These are phyloP conservation scores for Diabrotica virgifera DNA, from an alignment of 1,140 invertebrate species.

Conservation along the genomic window DNA sequence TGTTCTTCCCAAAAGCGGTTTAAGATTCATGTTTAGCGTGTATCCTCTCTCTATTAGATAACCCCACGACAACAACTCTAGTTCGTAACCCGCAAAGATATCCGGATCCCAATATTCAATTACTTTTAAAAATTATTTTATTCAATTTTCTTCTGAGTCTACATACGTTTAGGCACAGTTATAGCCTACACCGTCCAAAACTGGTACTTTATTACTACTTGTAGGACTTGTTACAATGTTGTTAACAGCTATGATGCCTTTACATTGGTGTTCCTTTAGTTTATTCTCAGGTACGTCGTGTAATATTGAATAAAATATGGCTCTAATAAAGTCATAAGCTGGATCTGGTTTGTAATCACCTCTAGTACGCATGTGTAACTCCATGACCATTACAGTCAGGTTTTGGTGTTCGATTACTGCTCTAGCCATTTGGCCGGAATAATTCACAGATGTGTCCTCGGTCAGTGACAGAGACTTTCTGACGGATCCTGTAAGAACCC, in stretches of 20 bases:
- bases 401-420: slow-evolving; percentile 70
- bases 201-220: slow-evolving; percentile 10
- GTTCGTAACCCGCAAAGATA: slow-evolving; percentile 94
- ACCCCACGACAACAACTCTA: slow-evolving; percentile 93
- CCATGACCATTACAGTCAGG: slow-evolving; percentile 78
- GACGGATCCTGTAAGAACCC: not conserved
- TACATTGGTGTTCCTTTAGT: slow-evolving; percentile 15
- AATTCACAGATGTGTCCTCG: slow-evolving; percentile 22
- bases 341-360: slow-evolving; percentile 81
- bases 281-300: slow-evolving; percentile 58
- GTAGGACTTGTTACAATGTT: slow-evolving; percentile 14
- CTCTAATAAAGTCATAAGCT: slow-evolving; percentile 72
- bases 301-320: slow-evolving; percentile 79
- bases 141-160: slow-evolving; percentile 64
- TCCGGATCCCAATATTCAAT: slow-evolving; percentile 86
- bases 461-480: slow-evolving; percentile 19
- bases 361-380: slow-evolving; percentile 76
- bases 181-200: slow-evolving; percentile 49
- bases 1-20: slow-evolving; percentile 71
- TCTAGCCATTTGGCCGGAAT: slow-evolving; percentile 58
- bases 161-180: slow-evolving; percentile 52
- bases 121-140: slow-evolving; percentile 67
- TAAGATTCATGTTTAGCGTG: slow-evolving; percentile 70
- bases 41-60: slow-evolving; percentile 83
- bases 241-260: slow-evolving; percentile 46